Evolutionary conservation across 1,140 invertebrate species (phyloP).

Genomic region (Ips nitidus): DNA sequence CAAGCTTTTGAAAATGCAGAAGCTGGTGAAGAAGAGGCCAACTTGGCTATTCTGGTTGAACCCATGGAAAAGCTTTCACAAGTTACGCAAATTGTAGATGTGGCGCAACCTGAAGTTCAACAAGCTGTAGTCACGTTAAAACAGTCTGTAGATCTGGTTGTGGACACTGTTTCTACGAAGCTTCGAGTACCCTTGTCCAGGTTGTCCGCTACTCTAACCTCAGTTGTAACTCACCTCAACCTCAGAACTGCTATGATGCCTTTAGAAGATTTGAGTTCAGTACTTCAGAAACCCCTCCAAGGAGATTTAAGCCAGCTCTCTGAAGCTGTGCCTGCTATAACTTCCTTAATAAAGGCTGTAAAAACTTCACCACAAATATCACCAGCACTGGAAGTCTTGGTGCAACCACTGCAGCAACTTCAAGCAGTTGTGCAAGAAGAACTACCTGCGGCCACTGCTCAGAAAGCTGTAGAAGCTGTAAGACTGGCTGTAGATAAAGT

Average conservation of each 20-base stretch:
- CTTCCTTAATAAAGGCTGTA: not conserved
- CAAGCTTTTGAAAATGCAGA: constrained; percentile 12
- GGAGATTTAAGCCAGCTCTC: not conserved
- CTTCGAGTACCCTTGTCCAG: not conserved
- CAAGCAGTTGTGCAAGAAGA: not conserved
- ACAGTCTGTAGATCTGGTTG: constrained; percentile 20
- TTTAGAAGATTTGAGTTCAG: too few relatives aligned
- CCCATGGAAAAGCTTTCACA: constrained; percentile 29
- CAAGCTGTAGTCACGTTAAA: constrained; percentile 25
- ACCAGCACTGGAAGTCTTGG: constrained; percentile 6
- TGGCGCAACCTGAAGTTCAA: constrained; percentile 21
- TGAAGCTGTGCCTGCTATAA: not conserved
- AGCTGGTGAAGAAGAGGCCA: constrained; percentile 15
- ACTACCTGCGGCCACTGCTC: not conserved
- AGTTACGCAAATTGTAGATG: constrained; percentile 17
- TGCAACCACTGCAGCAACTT: not conserved
- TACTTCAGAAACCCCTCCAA: not conserved
- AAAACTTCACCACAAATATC: not conserved
- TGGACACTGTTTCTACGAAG: not conserved
- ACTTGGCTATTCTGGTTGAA: constrained; percentile 17
- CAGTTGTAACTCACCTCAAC: not conserved
- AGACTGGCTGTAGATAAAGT: constrained; percentile 26
- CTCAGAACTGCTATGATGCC: not conserved
- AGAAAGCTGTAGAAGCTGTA: not conserved
- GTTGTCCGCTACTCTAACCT: not conserved